Evolutionary conservation across 1,140 invertebrate species (phyloP), one percentile per base, ranked within the genome.

Genomic region (Helicoverpa armigera): DNA sequence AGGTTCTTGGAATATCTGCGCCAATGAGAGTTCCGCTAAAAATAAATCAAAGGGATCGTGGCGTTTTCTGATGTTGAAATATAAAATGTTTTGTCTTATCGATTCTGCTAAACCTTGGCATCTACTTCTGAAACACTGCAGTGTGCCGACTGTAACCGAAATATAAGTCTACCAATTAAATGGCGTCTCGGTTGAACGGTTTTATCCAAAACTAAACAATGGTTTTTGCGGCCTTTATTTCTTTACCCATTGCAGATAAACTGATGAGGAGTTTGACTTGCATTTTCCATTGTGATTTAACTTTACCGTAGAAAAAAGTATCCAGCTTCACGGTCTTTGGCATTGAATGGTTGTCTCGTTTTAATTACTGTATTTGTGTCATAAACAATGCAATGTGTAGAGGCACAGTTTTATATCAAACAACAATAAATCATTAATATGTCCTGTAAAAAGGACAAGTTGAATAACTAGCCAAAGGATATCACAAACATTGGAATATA

Each of bases 171-270:
- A 29, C 5, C 18, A 29, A 60, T 60, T 3, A 65, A 65, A 65
- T 43, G 14, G 1, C 61, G 61, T 65, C 61, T n/a, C 61, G 31
- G 29, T n/a, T 43, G 12, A 65, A 35, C 31, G 35, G 31, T 16
- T 65, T 43, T 16, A 43, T 65, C 13, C 29, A 65, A 65, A 65
- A 12, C 29, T 16, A 31, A 61, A 61, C 60, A 61, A 61, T 65
- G 13, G 10, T 31, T 65, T 29, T 3, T n/a, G 12, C 12, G 61
- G 2, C 31, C 35, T 65, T 65, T 65, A 65, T 65, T 65, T 65
- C 61, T 65, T 65, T 43, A 60, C 0, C 2, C 7, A n/a, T 43
- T 16, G 5, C 4, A 65, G 61, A 65, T 65, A 65, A 65, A 31
- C 14, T 43, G 11, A 43, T 35, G 31, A 43, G 11, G 31, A 60